Evolutionary conservation across 2,113 vertebrate species (phyloP).

Genomic region (Aspidoscelis tigris): DNA sequence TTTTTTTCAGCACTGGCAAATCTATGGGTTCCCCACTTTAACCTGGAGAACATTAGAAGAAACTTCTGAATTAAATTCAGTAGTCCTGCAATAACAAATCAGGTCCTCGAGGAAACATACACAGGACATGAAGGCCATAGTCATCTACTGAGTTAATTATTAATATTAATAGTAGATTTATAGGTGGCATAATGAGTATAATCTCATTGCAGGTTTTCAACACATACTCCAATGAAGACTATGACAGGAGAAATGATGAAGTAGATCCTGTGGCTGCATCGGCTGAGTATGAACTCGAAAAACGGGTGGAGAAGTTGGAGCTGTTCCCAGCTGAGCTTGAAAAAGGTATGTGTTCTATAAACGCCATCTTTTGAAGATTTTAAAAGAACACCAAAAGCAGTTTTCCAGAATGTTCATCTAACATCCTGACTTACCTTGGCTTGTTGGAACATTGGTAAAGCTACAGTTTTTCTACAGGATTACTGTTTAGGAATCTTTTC

Average conservation of each 20-base stretch:
- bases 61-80: background rate
- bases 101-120: background rate
- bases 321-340: constrained; percentile 96
- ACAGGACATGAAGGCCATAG: background rate
- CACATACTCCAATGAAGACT: constrained; percentile 97
- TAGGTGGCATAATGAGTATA: background rate
- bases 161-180: background rate
- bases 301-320: constrained; percentile 97
- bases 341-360: constrained; percentile 82
- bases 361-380: background rate
- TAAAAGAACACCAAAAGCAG: background rate
- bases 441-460: constrained; percentile 26
- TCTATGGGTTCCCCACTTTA: background rate
- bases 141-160: background rate
- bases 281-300: constrained; percentile 97
- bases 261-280: constrained; percentile 98
- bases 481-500: too few relatives aligned
- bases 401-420: background rate
- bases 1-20: background rate
- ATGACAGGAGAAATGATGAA: constrained; percentile 95
- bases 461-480: too few relatives aligned
- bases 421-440: background rate
- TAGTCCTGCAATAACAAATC: background rate
- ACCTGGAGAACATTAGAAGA: background rate
- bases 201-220: constrained; percentile 88